These are phyloP conservation scores for Bombus huntii DNA, from an alignment of 1,140 invertebrate species.

Conservation along the genomic window DNA sequence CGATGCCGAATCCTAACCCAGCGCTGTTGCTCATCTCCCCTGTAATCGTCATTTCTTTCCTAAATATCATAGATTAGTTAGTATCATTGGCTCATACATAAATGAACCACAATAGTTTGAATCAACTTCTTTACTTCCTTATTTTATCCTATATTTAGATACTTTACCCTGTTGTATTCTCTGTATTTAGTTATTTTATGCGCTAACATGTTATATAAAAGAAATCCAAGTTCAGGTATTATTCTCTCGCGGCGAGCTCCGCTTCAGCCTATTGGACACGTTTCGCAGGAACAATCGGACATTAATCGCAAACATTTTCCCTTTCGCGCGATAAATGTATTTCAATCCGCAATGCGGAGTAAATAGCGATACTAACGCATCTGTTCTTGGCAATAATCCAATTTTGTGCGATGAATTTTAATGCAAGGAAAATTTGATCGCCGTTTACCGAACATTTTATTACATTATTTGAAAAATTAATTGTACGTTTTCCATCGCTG, in stretches of 20 bases:
- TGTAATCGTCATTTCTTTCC: conserved; percentile 13
- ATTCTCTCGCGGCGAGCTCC: background rate
- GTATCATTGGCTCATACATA: background rate
- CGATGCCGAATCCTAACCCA: conserved; percentile 69
- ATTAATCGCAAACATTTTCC: no score
- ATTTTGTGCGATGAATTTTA: conserved; percentile 6
- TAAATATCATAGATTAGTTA: background rate
- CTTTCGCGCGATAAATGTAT: background rate
- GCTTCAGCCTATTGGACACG: background rate
- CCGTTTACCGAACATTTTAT: background rate
- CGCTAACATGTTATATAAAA: no score
- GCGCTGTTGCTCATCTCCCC: conserved; percentile 69
- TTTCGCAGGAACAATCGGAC: background rate
- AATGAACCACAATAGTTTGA: background rate
- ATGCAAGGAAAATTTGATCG: background rate
- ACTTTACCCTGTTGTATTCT: no score
- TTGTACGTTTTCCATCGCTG: background rate
- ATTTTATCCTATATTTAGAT: no score
- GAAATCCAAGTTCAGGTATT: background rate
- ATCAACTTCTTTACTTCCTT: background rate
- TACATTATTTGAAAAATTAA: background rate
- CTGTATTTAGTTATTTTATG: no score
- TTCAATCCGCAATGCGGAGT: conserved; percentile 42
- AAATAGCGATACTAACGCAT: conserved; percentile 1
- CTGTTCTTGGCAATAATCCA: conserved; percentile 36